Conservation (phyloP, 2,888 invertebrate species). For the Tuberolachnus salignus region DNA sequence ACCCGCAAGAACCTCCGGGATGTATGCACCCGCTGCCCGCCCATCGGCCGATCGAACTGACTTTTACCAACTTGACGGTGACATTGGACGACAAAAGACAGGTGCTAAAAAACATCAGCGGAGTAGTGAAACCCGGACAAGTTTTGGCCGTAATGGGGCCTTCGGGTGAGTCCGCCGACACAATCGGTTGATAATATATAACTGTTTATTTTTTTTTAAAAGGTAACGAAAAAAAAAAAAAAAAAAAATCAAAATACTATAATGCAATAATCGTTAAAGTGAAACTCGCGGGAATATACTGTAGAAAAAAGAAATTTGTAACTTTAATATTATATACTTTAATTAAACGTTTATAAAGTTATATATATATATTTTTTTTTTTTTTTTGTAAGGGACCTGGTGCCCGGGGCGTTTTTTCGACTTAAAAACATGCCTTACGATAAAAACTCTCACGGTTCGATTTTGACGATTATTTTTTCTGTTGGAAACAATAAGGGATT, state of each 20-base stretch:
- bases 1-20: conserved; percentile 43
- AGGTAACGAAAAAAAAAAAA: too few relatives aligned
- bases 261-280: background rate
- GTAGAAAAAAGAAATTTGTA: background rate
- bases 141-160: conserved; percentile 83
- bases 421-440: too few relatives aligned
- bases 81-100: conserved; percentile 66
- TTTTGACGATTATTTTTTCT: too few relatives aligned
- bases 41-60: conserved; percentile 69
- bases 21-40: conserved; percentile 55
- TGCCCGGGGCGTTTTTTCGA: too few relatives aligned
- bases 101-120: conserved; percentile 75
- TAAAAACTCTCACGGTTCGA: too few relatives aligned
- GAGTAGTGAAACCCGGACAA: conserved; percentile 77
- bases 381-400: too few relatives aligned
- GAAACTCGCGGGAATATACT: background rate
- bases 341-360: too few relatives aligned
- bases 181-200: background rate
- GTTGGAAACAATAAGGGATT: too few relatives aligned
- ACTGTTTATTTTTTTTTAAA: too few relatives aligned
- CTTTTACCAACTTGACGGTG: conserved; percentile 71
- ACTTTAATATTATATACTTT: too few relatives aligned
- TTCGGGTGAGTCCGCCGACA: conserved; percentile 66
- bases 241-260: too few relatives aligned
- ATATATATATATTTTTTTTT: too few relatives aligned